Base-by-base conservation (phyloP, 2,797 vertebrate species). In the Hozukius guyotensis region DNA sequence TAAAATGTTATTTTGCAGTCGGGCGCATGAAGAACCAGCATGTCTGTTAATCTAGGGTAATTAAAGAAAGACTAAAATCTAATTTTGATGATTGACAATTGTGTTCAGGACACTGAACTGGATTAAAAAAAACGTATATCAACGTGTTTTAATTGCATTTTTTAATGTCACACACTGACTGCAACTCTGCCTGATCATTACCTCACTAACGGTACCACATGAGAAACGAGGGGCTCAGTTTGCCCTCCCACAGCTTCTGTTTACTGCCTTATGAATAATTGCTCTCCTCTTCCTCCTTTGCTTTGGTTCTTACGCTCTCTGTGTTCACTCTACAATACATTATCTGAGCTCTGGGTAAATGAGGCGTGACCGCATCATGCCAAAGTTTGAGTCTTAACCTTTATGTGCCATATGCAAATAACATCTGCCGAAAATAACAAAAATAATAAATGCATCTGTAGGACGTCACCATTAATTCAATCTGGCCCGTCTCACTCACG, bases 251-350 rank as follows among this genome's bases (percentile, higher is more conserved):
- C 84, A 20, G 83, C 34, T 78, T 88, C 82, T 91, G 86, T 94
- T 92, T 92, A 86, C 91, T n/a, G 75, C 69, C 76, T 91, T 49
- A 75, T 91, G 80, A 92, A 89, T 91, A 83, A 85, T 81, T 82
- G 36, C 66, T 72, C 49, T 66, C 52, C 42, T 49, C 62, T 52
- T 77, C 16, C 38, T 31, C 36, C 75, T 72, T 77, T 20, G 59
- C 81, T 59, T 42, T 66, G 18, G 64, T 38, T 74, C 59, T 34
- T 55, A 73, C 13, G 2, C 11, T 10, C 31, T 71, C 67, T 3
- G 56, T 16, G 62, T 75, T 77, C 36, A 27, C 77, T 59, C 59
- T 4, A 81, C 55, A 77, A 80, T 66, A 59, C 67, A 20, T 46
- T 11, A 32, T 82, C 68, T 56, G 59, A 72, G 67, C 55, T 87